Conservation (phyloP, 2,888 invertebrate species). For the Lasioglossum lativentre region DNA sequence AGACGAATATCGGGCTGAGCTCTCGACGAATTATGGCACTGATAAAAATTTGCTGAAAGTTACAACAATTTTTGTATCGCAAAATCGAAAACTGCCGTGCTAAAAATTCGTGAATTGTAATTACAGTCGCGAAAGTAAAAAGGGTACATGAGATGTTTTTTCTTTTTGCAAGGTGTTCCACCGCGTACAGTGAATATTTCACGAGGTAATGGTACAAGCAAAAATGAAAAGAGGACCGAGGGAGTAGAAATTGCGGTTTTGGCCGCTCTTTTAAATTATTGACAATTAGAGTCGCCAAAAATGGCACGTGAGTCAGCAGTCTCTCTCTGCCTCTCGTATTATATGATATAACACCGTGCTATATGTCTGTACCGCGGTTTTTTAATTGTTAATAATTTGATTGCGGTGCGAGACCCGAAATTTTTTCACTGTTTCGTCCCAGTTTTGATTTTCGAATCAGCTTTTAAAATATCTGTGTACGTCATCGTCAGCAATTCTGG, state of each 20-base stretch:
- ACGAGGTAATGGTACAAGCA: not conserved
- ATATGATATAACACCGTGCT: not conserved
- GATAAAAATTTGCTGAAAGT: not conserved
- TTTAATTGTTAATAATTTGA: not conserved
- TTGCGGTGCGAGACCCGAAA: not conserved
- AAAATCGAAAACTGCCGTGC: no score
- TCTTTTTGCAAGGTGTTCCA: not conserved
- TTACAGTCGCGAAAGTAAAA: no score
- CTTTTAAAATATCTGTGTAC: not conserved
- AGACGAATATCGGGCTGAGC: not conserved
- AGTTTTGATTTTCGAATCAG: not conserved
- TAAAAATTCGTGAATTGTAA: no score
- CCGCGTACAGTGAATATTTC: not conserved
- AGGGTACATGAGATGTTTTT: no score
- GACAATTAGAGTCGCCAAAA: not conserved
- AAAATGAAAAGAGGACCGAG: not conserved
- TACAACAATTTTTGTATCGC: no score
- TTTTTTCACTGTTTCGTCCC: not conserved
- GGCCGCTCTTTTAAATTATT: not conserved
- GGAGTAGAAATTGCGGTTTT: not conserved
- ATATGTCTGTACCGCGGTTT: not conserved
- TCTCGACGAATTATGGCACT: not conserved
- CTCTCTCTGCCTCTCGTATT: not conserved
- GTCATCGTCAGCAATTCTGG: not conserved
- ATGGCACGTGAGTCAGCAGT: not conserved